Conservation (phyloP, 2,797 vertebrate genomes). For the Crenichthys baileyi region DNA sequence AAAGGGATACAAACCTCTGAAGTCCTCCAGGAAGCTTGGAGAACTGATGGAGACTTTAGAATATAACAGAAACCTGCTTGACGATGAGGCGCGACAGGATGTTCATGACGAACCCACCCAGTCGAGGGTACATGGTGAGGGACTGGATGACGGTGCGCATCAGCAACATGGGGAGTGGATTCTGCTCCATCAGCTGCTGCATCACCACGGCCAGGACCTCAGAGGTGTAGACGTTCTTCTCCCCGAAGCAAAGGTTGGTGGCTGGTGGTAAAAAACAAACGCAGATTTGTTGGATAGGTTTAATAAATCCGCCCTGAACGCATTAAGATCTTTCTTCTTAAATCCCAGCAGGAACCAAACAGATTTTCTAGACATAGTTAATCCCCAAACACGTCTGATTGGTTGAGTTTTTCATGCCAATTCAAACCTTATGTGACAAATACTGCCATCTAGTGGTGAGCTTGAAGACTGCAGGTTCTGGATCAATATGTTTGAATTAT, state of each 20-base stretch:
- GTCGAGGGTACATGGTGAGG: conserved; percentile 93
- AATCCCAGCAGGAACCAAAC: too few relatives aligned
- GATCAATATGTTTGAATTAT: too few relatives aligned
- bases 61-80: conserved; percentile 85
- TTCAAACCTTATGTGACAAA: neutral
- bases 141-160: conserved; percentile 98
- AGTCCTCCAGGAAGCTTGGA: too few relatives aligned
- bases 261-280: conserved; percentile 71
- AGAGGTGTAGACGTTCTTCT: conserved; percentile 93
- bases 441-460: neutral
- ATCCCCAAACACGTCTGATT: neutral
- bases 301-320: too few relatives aligned
- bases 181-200: conserved; percentile 98
- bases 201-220: conserved; percentile 97
- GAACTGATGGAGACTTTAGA: too few relatives aligned
- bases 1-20: too few relatives aligned
- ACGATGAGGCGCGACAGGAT: conserved; percentile 92
- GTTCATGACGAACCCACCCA: conserved; percentile 96
- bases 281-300: too few relatives aligned
- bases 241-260: conserved; percentile 94
- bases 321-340: too few relatives aligned
- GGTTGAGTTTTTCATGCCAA: too few relatives aligned
- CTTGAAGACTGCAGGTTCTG: neutral
- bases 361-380: neutral
- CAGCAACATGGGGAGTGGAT: conserved; percentile 92